Conservation (phyloP, 2,888 invertebrate genomes). For the Caenorhabditis sp. region DNA sequence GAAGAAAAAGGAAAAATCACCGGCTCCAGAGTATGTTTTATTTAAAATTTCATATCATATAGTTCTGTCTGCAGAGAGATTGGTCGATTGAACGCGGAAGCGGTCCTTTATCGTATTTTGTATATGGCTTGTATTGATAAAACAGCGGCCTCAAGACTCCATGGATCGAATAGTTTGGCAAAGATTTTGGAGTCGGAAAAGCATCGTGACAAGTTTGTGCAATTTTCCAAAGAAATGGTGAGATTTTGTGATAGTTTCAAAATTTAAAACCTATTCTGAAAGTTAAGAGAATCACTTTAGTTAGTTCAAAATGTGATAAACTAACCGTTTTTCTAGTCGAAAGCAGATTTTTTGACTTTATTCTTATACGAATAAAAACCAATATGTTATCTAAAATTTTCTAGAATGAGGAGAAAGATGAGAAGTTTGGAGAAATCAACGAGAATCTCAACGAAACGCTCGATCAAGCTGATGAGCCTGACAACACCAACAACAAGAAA, state of each 20-base stretch:
- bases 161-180: slow-evolving; percentile 18
- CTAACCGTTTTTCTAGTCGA: too few species aligned
- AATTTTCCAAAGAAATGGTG: slow-evolving; percentile 9
- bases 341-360: too few species aligned
- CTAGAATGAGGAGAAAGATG: slow-evolving; percentile 14
- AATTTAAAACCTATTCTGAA: too few species aligned
- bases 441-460: slow-evolving; percentile 8
- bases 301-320: too few species aligned
- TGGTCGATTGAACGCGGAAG: not conserved
- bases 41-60: too few species aligned
- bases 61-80: too few species aligned
- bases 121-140: slow-evolving; percentile 30
- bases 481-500: not conserved
- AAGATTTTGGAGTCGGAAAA: slow-evolving; percentile 15
- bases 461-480: not conserved
- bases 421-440: slow-evolving; percentile 14
- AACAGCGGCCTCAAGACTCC: slow-evolving; percentile 12
- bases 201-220: slow-evolving; percentile 15
- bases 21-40: not conserved
- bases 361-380: not conserved
- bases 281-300: too few species aligned
- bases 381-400: not conserved
- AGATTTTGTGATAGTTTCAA: not conserved
- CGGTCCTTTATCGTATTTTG: slow-evolving; percentile 20
- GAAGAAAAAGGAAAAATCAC: slow-evolving; percentile 1